Evolutionary conservation across 1,140 invertebrate species (phyloP).

Genomic region (Papilio helenus): DNA sequence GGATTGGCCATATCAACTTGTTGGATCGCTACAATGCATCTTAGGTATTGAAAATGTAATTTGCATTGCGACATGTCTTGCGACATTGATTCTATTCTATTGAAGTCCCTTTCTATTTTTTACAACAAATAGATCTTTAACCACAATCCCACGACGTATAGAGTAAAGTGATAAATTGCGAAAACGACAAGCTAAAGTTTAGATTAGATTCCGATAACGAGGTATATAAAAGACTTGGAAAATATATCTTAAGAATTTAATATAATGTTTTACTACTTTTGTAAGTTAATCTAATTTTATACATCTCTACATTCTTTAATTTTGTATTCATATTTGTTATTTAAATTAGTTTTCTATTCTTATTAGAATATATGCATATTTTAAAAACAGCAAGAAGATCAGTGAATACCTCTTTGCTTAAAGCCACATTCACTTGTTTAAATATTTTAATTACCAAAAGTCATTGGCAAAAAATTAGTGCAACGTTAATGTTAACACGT

Average conservation of each 20-base stretch:
- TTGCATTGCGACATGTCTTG: conserved; percentile 9
- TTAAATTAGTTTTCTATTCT: background rate
- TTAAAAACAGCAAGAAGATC: background rate
- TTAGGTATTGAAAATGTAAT: conserved; percentile 13
- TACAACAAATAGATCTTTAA: background rate
- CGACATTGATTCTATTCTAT: conserved; percentile 25
- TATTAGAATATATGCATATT: background rate
- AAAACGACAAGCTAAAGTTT: background rate
- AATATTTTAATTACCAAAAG: background rate
- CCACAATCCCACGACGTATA: background rate
- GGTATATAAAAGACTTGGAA: too few species aligned
- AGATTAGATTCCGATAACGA: background rate
- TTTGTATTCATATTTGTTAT: too few species aligned
- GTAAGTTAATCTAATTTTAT: too few species aligned
- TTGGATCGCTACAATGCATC: background rate
- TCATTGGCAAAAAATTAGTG: conserved; percentile 24
- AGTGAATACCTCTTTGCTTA: background rate
- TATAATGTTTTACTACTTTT: too few species aligned
- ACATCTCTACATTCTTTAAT: too few species aligned
- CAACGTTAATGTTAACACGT: conserved; percentile 2
- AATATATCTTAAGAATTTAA: too few species aligned
- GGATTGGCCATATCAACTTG: background rate
- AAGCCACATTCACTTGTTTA: background rate
- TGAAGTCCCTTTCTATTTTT: conserved; percentile 20
- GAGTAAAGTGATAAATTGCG: background rate